Conservation (phyloP, 1,140 invertebrate genomes). For the Portunus trituberculatus region DNA sequence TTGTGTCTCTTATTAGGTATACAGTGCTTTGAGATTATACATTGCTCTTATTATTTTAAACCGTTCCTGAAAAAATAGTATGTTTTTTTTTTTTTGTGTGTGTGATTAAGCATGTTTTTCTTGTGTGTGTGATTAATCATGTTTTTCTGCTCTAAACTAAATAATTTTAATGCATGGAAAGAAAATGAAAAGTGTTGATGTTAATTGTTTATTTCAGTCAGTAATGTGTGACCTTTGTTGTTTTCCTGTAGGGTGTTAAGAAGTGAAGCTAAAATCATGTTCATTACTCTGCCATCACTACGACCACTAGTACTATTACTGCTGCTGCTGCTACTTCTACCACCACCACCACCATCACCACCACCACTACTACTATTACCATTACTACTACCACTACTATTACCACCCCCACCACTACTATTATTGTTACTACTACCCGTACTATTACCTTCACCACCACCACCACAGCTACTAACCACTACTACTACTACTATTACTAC, state of each 20-base stretch:
- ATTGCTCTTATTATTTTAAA: no score
- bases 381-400: conserved; percentile 6
- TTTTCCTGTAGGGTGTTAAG: not conserved
- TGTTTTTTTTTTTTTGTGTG: no score
- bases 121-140: no score
- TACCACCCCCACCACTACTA: not conserved
- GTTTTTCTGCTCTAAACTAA: no score
- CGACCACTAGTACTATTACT: conserved; percentile 28
- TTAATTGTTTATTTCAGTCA: no score
- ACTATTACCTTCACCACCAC: not conserved
- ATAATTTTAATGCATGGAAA: no score
- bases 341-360: conserved; percentile 18
- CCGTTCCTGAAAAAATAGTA: no score
- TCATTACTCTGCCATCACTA: not conserved
- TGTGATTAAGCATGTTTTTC: no score
- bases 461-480: conserved; percentile 5
- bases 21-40: no score
- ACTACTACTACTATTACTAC: conserved; percentile 34
- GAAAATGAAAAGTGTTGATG: no score
- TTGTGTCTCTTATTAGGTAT: no score
- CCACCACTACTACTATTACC: conserved; percentile 14
- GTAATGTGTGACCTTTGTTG: not conserved
- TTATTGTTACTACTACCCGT: not conserved
- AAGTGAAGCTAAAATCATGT: not conserved
- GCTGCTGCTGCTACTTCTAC: conserved; percentile 4